These are phyloP conservation scores for Tetranychus urticae DNA, from an alignment of 1,140 invertebrate species.

Conservation along the genomic window DNA sequence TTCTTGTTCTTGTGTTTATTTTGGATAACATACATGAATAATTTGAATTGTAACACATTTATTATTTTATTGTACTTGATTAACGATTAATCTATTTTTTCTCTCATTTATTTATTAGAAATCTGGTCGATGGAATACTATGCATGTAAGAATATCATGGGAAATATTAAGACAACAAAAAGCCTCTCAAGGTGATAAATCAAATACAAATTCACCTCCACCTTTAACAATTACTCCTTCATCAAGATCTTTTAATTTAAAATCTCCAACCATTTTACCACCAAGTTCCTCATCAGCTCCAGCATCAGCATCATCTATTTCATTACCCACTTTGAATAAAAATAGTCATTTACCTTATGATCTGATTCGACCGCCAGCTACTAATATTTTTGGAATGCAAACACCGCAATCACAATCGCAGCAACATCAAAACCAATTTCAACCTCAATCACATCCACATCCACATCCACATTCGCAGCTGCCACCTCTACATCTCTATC, in stretches of 20 bases:
- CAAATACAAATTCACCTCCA: neutral
- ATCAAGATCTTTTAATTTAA: neutral
- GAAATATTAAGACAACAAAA: conserved; percentile 85
- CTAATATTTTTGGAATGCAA: neutral
- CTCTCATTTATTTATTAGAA: conserved; percentile 35
- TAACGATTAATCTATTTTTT: no score
- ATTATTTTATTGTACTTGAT: no score
- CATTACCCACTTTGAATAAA: no score
- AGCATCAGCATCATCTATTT: neutral
- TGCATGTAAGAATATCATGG: conserved; percentile 91
- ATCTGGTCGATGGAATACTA: conserved; percentile 88
- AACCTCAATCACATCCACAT: no score
- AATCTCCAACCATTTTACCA: neutral
- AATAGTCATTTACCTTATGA: no score
- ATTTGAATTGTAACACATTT: no score
- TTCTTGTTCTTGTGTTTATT: no score
- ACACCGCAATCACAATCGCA: conserved; percentile 21
- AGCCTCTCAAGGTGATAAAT: conserved; percentile 29
- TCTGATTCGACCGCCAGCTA: no score
- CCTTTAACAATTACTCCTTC: neutral
- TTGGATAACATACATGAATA: no score
- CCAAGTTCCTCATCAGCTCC: neutral
- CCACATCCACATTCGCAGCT: no score
- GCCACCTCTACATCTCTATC: no score
- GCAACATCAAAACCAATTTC: conserved; percentile 14